These are phyloP conservation scores for Dissostichus mawsoni DNA, from an alignment of 2,113 vertebrate genomes.

Conservation along the genomic window DNA sequence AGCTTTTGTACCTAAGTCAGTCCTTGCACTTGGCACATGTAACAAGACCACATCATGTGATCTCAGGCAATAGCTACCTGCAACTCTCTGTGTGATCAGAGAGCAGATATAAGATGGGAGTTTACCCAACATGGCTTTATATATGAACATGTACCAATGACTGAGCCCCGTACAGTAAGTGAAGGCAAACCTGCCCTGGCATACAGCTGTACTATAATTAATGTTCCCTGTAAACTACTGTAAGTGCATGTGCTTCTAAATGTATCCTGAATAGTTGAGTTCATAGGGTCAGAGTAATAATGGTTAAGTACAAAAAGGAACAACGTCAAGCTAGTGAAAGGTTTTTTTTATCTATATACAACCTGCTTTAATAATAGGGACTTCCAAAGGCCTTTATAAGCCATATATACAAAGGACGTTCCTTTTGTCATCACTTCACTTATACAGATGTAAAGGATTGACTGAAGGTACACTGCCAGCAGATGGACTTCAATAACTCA, in stretches of 20 bases:
- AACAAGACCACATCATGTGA: too few relatives aligned
- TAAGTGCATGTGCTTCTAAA: conserved; percentile 2
- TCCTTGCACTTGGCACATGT: too few relatives aligned
- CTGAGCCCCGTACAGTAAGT: too few relatives aligned
- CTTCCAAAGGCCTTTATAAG: not conserved
- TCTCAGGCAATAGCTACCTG: too few relatives aligned
- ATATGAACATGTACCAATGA: too few relatives aligned
- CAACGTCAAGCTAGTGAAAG: not conserved
- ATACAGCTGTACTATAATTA: not conserved
- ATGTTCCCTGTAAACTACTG: conserved; percentile 5
- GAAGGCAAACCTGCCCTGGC: too few relatives aligned
- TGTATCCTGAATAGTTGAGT: conserved; percentile 4
- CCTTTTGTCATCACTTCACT: conserved; percentile 20
- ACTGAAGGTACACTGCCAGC: not conserved
- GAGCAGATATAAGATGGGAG: too few relatives aligned
- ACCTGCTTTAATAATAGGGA: not conserved
- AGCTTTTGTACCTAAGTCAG: too few relatives aligned
- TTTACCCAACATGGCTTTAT: too few relatives aligned
- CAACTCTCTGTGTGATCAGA: too few relatives aligned
- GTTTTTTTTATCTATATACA: not conserved
- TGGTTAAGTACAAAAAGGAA: not conserved
- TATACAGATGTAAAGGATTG: conserved; percentile 13
- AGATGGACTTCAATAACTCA: not conserved
- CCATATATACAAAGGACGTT: not conserved
- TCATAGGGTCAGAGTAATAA: conserved; percentile 3